Base-by-base conservation (phyloP, 2,113 vertebrate genomes). In the Notothenia coriiceps region DNA sequence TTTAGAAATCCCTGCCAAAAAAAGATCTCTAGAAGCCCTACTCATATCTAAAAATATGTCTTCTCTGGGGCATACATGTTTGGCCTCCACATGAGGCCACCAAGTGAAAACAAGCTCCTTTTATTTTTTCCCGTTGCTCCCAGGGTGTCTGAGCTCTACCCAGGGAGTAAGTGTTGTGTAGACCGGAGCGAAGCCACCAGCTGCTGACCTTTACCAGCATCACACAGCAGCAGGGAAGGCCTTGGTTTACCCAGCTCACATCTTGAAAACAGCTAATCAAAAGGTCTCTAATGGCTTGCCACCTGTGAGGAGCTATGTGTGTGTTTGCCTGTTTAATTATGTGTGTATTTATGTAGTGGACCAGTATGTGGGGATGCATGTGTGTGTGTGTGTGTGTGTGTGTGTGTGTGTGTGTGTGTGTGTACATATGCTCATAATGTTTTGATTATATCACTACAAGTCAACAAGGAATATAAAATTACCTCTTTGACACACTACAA, bases 151-250 rank as follows among this genome's bases (percentile, higher is more conserved):
- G 52, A 68, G 74, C 52, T 60, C 70, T 66, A 67, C 70, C 74
- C 46, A 33, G 81, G 83, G 68, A 67, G 65, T 43, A 68, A 75
- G 57, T 61, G 68, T 25, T 43, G 66, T 62, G 75, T 1, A 84
- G 52, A 82, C 56, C 40, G 54, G 18, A 78, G 74, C 46, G 20
- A 76, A 83, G 76, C 84, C 83, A 86, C 76, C 87, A 83, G 89
- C 87, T 87, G 83, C 87, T 92, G 92, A 94, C 93, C 91, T 94
- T 94, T 93, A 82, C 64, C 54, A 43, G 78, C 67, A 74, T 84
- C 82, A 66, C 79, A 72, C 46, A 87, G 62, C 89, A 86, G 82
- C 87, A 63, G 90, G 89, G 86, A 74, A 83, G 22, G 49, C 66
- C 72, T 71, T 76, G 15, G 69, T 88, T 89, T 87, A 90, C 79